phyloP scores from a whole-genome alignment of 2,888 invertebrate genomes.

The Melinaea menophilus region DNA sequence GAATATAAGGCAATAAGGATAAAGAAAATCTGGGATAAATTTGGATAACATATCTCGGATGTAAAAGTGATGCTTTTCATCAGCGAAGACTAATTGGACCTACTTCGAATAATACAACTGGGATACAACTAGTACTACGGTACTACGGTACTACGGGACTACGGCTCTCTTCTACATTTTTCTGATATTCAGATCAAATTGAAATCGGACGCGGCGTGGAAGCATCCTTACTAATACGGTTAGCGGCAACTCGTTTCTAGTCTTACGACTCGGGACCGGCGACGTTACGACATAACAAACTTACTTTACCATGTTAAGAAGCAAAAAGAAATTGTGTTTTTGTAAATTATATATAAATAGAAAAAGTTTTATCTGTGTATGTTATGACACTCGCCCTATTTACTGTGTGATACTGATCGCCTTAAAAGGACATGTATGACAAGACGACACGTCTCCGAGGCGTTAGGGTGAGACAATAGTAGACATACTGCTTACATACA shows the following conservation, averaged over 20 bases:
- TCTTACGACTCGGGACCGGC: constrained; percentile 12
- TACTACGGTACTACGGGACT: neutral
- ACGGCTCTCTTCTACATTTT: too few relatives aligned
- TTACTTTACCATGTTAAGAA: too few relatives aligned
- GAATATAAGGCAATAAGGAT: too few relatives aligned
- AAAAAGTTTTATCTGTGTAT: constrained; percentile 3
- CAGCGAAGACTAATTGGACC: too few relatives aligned
- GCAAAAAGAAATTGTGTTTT: too few relatives aligned
- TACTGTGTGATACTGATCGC: constrained; percentile 3
- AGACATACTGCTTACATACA: neutral
- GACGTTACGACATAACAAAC: too few relatives aligned
- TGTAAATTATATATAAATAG: too few relatives aligned
- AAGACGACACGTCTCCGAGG: constrained; percentile 5
- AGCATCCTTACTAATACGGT: constrained; percentile 12
- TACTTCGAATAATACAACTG: neutral
- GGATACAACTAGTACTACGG: neutral
- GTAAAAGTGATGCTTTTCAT: too few relatives aligned
- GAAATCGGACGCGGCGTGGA: too few relatives aligned
- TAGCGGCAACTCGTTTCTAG: constrained; percentile 23
- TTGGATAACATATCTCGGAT: too few relatives aligned
- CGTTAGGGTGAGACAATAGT: constrained; percentile 1
- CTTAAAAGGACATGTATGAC: constrained; percentile 6
- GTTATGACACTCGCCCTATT: constrained; percentile 5
- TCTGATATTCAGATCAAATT: too few relatives aligned
- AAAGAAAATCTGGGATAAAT: too few relatives aligned